Conservation (phyloP, 2,797 vertebrate species). For the Adrianichthys oophorus region DNA sequence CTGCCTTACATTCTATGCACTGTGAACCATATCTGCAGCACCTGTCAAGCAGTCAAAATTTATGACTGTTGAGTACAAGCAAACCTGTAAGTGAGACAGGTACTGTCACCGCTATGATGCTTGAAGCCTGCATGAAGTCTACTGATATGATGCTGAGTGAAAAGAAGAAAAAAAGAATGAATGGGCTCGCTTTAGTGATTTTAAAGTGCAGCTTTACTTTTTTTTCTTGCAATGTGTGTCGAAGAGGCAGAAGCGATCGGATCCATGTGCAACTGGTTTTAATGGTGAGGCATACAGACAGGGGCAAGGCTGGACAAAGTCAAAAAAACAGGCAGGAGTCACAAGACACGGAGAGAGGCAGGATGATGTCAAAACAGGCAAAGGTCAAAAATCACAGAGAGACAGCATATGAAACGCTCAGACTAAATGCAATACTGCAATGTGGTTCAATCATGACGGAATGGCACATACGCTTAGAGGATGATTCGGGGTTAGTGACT, state of each 20-base stretch:
- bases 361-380: too few species aligned
- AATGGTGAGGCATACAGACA: too few species aligned
- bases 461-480: too few species aligned
- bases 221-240: background rate
- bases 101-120: slow-evolving; percentile 9
- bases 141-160: background rate
- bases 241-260: background rate
- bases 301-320: too few species aligned
- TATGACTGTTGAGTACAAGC: slow-evolving; percentile 18
- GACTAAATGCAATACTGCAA: too few species aligned
- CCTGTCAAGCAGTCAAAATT: slow-evolving; percentile 33
- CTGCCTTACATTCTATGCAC: slow-evolving; percentile 7
- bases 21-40: slow-evolving; percentile 11
- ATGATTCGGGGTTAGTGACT: too few species aligned
- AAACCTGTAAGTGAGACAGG: slow-evolving; percentile 8
- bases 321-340: too few species aligned
- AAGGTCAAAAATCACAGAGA: too few species aligned
- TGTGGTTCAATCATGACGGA: too few species aligned
- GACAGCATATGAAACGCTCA: too few species aligned
- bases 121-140: slow-evolving; percentile 21
- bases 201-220: background rate
- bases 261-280: too few species aligned
- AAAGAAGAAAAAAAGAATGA: background rate
- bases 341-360: too few species aligned
- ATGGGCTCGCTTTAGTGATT: background rate